Evolutionary conservation across 2,888 invertebrate genomes (phyloP).

Genomic region (Eilema sororculum): DNA sequence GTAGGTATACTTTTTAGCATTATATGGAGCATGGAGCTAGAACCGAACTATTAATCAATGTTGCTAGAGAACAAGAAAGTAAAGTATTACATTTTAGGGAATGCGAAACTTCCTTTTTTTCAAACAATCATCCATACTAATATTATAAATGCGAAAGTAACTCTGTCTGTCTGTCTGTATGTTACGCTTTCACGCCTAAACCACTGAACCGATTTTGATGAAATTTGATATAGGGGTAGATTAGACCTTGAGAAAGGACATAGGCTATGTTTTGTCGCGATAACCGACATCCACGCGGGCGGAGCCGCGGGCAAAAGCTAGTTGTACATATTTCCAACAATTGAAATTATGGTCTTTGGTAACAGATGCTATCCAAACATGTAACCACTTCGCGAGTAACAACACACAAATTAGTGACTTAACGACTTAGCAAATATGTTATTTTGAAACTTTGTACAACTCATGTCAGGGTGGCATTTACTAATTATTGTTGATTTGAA

Average conservation of each 20-base stretch:
- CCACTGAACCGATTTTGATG: too few species aligned
- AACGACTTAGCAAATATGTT: background rate
- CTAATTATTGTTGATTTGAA: background rate
- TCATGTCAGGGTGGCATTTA: background rate
- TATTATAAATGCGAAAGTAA: too few species aligned
- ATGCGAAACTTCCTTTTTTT: background rate
- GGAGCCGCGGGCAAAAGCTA: too few species aligned
- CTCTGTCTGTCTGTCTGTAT: too few species aligned
- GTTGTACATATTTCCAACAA: background rate
- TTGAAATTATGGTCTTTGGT: too few species aligned
- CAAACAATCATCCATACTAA: too few species aligned
- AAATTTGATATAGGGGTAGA: too few species aligned
- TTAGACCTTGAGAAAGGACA: too few species aligned
- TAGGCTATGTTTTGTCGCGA: too few species aligned
- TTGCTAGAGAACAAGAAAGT: background rate
- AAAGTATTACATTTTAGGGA: background rate
- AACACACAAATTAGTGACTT: background rate
- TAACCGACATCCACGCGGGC: too few species aligned
- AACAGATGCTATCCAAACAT: background rate
- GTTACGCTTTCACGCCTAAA: too few species aligned
- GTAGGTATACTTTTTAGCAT: constrained; percentile 13
- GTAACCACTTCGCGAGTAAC: background rate
- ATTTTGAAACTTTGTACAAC: background rate
- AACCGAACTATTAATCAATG: too few species aligned
- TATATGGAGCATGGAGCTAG: background rate